These are phyloP conservation scores for Arenicola marina DNA, from an alignment of 2,888 invertebrate species.

Conservation along the genomic window DNA sequence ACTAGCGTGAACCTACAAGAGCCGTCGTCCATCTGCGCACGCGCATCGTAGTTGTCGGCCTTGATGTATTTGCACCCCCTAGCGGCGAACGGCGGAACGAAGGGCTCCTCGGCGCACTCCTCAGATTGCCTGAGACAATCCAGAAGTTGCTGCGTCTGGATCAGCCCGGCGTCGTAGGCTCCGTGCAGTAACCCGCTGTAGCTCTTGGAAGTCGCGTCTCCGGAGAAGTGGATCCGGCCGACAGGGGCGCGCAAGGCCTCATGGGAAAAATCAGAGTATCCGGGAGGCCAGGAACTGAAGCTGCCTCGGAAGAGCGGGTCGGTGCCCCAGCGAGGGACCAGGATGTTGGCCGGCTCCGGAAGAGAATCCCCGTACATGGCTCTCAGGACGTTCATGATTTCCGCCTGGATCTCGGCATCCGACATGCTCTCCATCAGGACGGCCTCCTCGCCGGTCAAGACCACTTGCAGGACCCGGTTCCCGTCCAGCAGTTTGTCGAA, in stretches of 20 bases:
- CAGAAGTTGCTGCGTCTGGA: not conserved
- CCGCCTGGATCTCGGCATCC: constrained; percentile 16
- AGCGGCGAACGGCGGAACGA: no score
- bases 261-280: constrained; percentile 1
- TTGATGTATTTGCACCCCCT: no score
- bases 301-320: not conserved
- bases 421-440: constrained; percentile 15
- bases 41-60: no score
- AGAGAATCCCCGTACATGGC: constrained; percentile 17
- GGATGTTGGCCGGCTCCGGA: not conserved
- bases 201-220: constrained; percentile 19
- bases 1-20: no score
- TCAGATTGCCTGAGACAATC: no score
- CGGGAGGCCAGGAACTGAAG: not conserved
- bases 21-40: no score
- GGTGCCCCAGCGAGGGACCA: constrained; percentile 1
- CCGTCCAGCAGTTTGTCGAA: constrained; percentile 21
- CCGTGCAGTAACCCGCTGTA: constrained; percentile 27
- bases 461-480: constrained; percentile 26
- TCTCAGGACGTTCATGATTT: constrained; percentile 17
- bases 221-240: constrained; percentile 30
- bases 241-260: constrained; percentile 18
- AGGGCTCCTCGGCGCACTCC: no score
- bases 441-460: constrained; percentile 20
- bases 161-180: constrained; percentile 10